Percentiles rank a stretch among this genome's conserved stretches.
phyloP scores from a whole-genome alignment of 1,140 invertebrate species.

The Micrasema minimum region DNA sequence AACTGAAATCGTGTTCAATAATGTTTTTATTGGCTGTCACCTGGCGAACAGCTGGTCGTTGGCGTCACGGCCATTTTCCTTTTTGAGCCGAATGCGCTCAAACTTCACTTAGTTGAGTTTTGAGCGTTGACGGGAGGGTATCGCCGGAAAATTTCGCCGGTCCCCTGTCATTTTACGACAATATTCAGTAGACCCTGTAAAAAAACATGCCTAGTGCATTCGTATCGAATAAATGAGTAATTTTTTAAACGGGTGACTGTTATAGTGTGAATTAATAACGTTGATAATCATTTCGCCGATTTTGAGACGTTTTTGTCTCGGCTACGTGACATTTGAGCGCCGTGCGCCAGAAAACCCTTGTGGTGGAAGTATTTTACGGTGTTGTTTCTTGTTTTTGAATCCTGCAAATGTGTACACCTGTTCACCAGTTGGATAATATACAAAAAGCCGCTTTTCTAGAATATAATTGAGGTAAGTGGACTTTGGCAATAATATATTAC shows the following conservation, averaged over 20 bases:
- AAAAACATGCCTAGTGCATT: constrained; percentile 3
- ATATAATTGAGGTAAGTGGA: constrained; percentile 10
- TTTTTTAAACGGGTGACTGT: constrained; percentile 13
- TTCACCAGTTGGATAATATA: constrained; percentile 3
- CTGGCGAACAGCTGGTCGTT: constrained; percentile 18
- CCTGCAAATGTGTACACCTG: background rate
- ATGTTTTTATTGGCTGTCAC: background rate
- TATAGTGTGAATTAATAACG: constrained; percentile 8
- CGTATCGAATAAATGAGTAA: constrained; percentile 1
- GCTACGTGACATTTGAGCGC: constrained; percentile 13
- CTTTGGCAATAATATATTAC: background rate
- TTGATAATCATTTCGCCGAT: constrained; percentile 1
- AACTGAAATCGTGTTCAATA: background rate
- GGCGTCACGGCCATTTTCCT: constrained; percentile 17
- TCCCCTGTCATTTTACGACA: constrained; percentile 7
- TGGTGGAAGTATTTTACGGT: background rate
- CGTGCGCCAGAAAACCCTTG: background rate
- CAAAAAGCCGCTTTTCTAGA: background rate
- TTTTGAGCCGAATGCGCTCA: constrained; percentile 3
- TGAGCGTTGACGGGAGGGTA: background rate
- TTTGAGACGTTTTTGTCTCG: constrained; percentile 1
- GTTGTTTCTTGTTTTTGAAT: constrained; percentile 16
- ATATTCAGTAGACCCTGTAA: constrained; percentile 18
- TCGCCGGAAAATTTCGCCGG: constrained; percentile 1
- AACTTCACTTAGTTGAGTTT: constrained; percentile 24